Percentiles rank a stretch among this genome's conserved stretches.
Evolutionary conservation across 2,888 invertebrate species (phyloP).

Genomic region (Cataglyphis cursor): DNA sequence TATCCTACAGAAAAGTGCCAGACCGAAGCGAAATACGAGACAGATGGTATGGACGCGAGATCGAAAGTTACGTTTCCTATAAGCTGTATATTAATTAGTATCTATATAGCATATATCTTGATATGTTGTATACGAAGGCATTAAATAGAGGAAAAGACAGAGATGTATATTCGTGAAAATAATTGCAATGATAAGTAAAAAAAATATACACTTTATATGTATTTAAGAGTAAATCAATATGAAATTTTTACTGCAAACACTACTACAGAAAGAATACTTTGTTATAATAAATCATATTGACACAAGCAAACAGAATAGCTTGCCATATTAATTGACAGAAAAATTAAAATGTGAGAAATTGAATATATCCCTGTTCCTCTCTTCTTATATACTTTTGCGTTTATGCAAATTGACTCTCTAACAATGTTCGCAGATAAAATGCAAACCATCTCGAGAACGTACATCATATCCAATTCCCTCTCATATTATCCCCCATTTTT

Average conservation of each 20-base stretch:
- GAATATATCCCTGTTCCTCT: conserved; percentile 67
- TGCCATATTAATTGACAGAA: conserved; percentile 20
- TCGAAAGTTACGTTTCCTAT: background rate
- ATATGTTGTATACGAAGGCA: background rate
- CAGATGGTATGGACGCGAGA: conserved; percentile 66
- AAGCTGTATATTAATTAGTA: conserved; percentile 6
- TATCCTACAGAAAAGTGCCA: conserved; percentile 35
- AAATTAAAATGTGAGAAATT: conserved; percentile 66
- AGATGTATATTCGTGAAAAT: background rate
- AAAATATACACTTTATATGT: background rate
- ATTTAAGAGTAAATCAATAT: background rate
- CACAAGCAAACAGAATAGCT: conserved; percentile 2
- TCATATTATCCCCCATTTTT: conserved; percentile 70
- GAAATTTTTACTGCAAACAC: background rate
- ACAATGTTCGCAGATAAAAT: conserved; percentile 80
- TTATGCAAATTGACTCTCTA: conserved; percentile 80
- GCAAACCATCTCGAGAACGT: conserved; percentile 78
- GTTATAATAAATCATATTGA: conserved; percentile 20
- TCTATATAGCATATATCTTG: background rate
- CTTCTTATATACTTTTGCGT: conserved; percentile 45
- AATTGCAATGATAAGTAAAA: background rate
- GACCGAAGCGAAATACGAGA: conserved; percentile 49
- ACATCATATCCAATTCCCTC: conserved; percentile 72
- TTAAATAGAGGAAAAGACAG: background rate
- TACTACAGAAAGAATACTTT: background rate